phyloP scores from a whole-genome alignment of 1,140 invertebrate genomes.

The Daktulosphaira vitifoliae region DNA sequence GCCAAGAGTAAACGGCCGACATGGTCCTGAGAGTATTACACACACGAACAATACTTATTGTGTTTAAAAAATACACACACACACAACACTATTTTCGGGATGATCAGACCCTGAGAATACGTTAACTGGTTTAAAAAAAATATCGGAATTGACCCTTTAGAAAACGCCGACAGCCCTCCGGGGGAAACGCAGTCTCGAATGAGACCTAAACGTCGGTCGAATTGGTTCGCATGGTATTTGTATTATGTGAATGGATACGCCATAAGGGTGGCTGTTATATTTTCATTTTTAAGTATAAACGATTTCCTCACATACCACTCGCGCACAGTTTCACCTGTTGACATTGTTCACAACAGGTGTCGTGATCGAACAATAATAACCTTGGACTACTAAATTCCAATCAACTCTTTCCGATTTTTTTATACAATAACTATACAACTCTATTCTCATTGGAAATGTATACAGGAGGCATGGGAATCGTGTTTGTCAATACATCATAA shows the following conservation, averaged over 20 bases:
- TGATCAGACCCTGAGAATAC: no score
- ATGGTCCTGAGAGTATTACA: no score
- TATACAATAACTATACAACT: not conserved
- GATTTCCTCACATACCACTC: constrained; percentile 4
- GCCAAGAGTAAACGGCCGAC: no score
- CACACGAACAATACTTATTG: no score
- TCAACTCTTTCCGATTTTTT: constrained; percentile 7
- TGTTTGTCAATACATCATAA: no score
- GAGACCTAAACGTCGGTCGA: not conserved
- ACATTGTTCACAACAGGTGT: constrained; percentile 32
- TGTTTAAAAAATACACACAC: no score
- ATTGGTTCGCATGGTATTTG: not conserved
- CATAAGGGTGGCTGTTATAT: constrained; percentile 1
- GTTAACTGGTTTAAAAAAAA: no score
- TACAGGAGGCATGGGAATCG: no score
- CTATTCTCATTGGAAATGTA: not conserved
- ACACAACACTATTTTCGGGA: no score
- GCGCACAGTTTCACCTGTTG: constrained; percentile 28
- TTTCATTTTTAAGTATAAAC: constrained; percentile 15
- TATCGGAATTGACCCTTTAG: no score
- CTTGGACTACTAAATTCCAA: constrained; percentile 31
- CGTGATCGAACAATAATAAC: constrained; percentile 28
- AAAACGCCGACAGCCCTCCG: not conserved
- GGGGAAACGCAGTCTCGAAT: not conserved
- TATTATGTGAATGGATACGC: not conserved